A percentile compares a stretch with the other conserved stretches of the same genome.
Conservation (phyloP, 1,140 invertebrate species). For the Trichoplusia ni region DNA sequence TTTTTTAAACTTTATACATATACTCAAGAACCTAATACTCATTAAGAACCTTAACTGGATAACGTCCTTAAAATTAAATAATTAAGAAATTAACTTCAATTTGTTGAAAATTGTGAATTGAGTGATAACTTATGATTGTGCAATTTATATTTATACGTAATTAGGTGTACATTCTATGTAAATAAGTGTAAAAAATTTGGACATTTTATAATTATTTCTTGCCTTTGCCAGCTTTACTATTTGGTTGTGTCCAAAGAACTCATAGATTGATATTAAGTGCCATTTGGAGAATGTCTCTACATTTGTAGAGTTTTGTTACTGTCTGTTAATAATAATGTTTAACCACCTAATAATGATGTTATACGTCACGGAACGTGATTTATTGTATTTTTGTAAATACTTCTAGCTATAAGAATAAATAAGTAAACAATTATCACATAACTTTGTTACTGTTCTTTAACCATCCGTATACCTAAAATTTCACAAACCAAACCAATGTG, state of each 20-base stretch:
- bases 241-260: constrained; percentile 42
- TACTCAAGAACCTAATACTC: too few species aligned
- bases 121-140: constrained; percentile 25
- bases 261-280: constrained; percentile 38
- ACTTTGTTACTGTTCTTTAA: not conserved
- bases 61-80: too few species aligned
- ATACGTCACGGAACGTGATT: constrained; percentile 15
- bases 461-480: too few species aligned
- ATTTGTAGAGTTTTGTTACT: constrained; percentile 22
- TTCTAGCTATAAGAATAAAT: constrained; percentile 6
- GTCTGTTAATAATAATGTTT: constrained; percentile 18
- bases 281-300: constrained; percentile 43
- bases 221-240: constrained; percentile 34
- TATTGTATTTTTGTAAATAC: constrained; percentile 31
- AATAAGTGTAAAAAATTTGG: constrained; percentile 19
- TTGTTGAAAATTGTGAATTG: not conserved
- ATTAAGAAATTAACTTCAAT: too few species aligned
- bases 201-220: constrained; percentile 24
- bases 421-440: not conserved
- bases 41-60: too few species aligned
- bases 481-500: too few species aligned
- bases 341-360: constrained; percentile 40
- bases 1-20: too few species aligned
- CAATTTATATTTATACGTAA: constrained; percentile 25
- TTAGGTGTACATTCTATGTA: constrained; percentile 23